Percentiles rank a stretch among this genome's conserved stretches.
Conservation (phyloP, 2,888 invertebrate species). For the Spicauda simplicius region DNA sequence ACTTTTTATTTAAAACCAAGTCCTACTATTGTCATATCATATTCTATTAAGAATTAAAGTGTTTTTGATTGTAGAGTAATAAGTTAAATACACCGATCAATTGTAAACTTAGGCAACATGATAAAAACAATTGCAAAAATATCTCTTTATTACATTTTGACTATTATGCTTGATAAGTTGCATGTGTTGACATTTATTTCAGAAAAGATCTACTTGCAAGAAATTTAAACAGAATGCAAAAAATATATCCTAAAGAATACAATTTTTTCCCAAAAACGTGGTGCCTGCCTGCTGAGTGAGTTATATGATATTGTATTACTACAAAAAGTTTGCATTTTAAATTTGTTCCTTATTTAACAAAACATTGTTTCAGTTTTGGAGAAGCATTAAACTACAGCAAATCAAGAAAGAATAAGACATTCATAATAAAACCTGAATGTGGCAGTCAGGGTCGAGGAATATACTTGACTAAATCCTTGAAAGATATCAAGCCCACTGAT, state of each 20-base stretch:
- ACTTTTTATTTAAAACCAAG: too few species aligned
- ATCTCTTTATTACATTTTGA: too few species aligned
- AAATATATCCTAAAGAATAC: constrained; percentile 95
- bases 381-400: constrained; percentile 90
- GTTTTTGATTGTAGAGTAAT: too few species aligned
- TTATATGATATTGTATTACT: constrained; percentile 39
- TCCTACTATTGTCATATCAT: too few species aligned
- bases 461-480: constrained; percentile 92
- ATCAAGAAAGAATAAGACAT: constrained; percentile 89
- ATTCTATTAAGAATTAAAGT: too few species aligned
- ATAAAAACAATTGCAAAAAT: too few species aligned
- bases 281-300: constrained; percentile 96
- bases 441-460: constrained; percentile 97
- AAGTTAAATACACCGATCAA: too few species aligned
- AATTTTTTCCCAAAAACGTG: constrained; percentile 97
- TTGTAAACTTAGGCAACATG: too few species aligned
- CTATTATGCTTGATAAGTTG: too few species aligned
- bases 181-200: constrained; percentile 30
- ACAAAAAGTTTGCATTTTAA: not conserved
- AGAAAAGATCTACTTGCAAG: constrained; percentile 95
- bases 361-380: constrained; percentile 82
- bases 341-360: not conserved
- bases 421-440: constrained; percentile 95
- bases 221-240: constrained; percentile 95
- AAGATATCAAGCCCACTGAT: constrained; percentile 91